phyloP scores from a whole-genome alignment of 2,888 invertebrate genomes.

The Brachyopa scutellaris region DNA sequence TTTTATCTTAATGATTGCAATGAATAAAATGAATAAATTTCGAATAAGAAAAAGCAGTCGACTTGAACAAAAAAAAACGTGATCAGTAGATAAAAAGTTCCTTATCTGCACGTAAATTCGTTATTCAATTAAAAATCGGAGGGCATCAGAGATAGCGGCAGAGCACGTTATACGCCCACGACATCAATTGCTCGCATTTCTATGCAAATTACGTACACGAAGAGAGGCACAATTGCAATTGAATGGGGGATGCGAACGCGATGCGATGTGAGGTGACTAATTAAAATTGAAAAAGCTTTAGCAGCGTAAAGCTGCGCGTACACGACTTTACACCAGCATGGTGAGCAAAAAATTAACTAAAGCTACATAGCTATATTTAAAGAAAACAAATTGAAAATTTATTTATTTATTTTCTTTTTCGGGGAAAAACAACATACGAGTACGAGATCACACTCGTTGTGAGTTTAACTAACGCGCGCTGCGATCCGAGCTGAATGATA shows the following conservation, averaged over 20 bases:
- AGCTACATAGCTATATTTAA: background rate
- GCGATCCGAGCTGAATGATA: constrained; percentile 28
- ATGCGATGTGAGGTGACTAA: constrained; percentile 30
- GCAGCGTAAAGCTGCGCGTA: background rate
- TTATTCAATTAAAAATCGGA: constrained; percentile 65
- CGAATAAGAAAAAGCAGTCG: constrained; percentile 65
- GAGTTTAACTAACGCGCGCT: constrained; percentile 8
- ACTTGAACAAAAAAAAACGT: constrained; percentile 7
- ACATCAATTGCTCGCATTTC: constrained; percentile 62
- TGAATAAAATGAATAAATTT: constrained; percentile 71
- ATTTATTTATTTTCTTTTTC: background rate
- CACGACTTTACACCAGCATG: constrained; percentile 2
- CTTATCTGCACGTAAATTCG: constrained; percentile 60
- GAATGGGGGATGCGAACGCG: background rate
- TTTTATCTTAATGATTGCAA: constrained; percentile 71
- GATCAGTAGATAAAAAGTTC: constrained; percentile 43
- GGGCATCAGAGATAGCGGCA: constrained; percentile 48
- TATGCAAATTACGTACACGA: constrained; percentile 49
- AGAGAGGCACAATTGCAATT: background rate
- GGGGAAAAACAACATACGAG: background rate
- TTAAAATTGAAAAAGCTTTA: constrained; percentile 7
- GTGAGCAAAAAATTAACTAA: constrained; percentile 3
- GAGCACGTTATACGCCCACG: constrained; percentile 60
- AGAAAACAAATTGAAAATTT: background rate
- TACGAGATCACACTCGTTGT: background rate